A percentile compares a stretch with the other conserved stretches of the same genome.
Evolutionary conservation across 2,888 invertebrate genomes (phyloP).

Genomic region (Agrypnus murinus): DNA sequence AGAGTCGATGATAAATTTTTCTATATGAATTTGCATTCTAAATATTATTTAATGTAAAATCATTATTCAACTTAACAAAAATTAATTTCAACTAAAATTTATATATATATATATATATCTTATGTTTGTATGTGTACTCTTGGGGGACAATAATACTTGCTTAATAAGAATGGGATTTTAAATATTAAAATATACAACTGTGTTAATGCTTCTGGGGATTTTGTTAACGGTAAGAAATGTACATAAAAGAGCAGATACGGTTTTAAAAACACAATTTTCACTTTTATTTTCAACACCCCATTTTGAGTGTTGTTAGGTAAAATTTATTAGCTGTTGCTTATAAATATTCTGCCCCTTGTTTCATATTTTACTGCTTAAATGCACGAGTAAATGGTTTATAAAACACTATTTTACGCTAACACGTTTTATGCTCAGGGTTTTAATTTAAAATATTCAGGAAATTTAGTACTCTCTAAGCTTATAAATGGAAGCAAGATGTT

Average conservation of each 20-base stretch:
- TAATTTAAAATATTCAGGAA: slow-evolving; percentile 38
- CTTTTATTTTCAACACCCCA: slow-evolving; percentile 41
- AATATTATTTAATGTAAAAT: too few species aligned
- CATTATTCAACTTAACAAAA: too few species aligned
- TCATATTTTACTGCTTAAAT: slow-evolving; percentile 52
- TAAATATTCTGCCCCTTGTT: slow-evolving; percentile 50
- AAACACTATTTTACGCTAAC: slow-evolving; percentile 49
- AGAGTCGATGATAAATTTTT: too few species aligned
- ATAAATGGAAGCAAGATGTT: slow-evolving; percentile 9
- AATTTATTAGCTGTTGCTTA: slow-evolving; percentile 50
- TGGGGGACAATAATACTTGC: neutral
- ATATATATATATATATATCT: too few species aligned
- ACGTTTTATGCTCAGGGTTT: slow-evolving; percentile 39
- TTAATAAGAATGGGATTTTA: neutral
- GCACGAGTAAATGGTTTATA: slow-evolving; percentile 48
- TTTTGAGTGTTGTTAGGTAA: slow-evolving; percentile 35
- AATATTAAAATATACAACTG: neutral
- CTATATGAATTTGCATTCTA: too few species aligned
- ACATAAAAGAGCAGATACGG: slow-evolving; percentile 9
- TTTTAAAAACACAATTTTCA: slow-evolving; percentile 24
- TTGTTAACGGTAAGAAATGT: neutral
- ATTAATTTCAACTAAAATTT: too few species aligned
- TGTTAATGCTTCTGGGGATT: neutral
- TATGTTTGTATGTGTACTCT: neutral
- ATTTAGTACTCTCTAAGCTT: slow-evolving; percentile 22